Evolutionary conservation across 2,888 invertebrate species (phyloP).

Genomic region (Thelaira solivaga): DNA sequence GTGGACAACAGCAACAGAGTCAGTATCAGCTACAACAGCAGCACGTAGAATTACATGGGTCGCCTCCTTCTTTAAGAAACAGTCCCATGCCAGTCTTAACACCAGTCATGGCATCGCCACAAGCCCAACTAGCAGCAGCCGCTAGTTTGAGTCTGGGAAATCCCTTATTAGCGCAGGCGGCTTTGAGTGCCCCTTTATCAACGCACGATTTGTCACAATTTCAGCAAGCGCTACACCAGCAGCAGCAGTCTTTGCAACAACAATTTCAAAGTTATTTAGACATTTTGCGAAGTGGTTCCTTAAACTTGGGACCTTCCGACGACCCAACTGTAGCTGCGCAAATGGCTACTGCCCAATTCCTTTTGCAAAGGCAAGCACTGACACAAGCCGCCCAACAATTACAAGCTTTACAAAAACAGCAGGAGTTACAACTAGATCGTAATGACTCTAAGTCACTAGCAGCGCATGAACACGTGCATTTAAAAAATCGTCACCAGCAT

Average conservation of each 20-base stretch:
- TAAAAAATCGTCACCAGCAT: constrained; percentile 59
- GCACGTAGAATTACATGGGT: constrained; percentile 50
- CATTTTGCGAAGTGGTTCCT: constrained; percentile 72
- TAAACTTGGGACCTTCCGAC: constrained; percentile 70
- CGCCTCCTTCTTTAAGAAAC: constrained; percentile 20
- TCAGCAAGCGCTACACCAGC: constrained; percentile 75
- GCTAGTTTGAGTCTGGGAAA: constrained; percentile 64
- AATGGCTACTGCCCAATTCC: constrained; percentile 82
- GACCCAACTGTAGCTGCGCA: constrained; percentile 73
- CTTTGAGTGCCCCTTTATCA: constrained; percentile 66
- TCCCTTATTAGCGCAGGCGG: constrained; percentile 61
- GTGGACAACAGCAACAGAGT: constrained; percentile 58
- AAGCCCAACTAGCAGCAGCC: constrained; percentile 69
- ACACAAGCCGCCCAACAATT: constrained; percentile 91
- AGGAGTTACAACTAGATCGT: constrained; percentile 76
- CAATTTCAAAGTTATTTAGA: constrained; percentile 76
- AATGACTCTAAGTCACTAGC: constrained; percentile 32
- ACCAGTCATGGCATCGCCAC: constrained; percentile 69
- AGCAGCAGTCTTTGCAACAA: constrained; percentile 75
- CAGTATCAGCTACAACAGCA: constrained; percentile 57
- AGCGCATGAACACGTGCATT: constrained; percentile 64
- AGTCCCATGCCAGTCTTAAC: constrained; percentile 65
- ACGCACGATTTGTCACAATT: constrained; percentile 74
- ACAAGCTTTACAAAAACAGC: constrained; percentile 86
- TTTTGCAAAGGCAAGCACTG: constrained; percentile 88